Conservation (phyloP, 2,113 vertebrate species). For the Scomber japonicus region DNA sequence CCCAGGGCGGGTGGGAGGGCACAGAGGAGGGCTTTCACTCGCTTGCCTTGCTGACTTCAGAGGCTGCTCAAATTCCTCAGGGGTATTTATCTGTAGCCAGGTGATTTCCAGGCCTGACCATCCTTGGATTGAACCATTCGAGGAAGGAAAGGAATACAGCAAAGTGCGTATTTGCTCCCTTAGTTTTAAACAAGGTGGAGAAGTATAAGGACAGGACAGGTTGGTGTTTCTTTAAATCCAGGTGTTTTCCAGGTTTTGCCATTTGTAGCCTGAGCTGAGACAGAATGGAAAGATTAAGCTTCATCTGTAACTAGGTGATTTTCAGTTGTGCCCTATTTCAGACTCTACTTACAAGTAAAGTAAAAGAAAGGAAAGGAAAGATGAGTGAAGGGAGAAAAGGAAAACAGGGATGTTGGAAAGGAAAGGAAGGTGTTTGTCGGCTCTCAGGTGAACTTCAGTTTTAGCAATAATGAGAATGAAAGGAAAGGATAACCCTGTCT, state of each 20-base stretch:
- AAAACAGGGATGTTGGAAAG: too few relatives aligned
- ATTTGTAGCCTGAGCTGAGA: background rate
- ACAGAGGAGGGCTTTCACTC: conserved; percentile 70
- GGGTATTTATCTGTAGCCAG: conserved; percentile 82
- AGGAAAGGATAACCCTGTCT: too few relatives aligned
- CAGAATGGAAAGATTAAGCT: background rate
- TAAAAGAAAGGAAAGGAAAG: background rate
- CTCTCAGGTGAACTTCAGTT: background rate
- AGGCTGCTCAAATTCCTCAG: conserved; percentile 75
- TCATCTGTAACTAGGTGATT: conserved; percentile 6
- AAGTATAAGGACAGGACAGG: background rate
- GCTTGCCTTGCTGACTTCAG: conserved; percentile 76
- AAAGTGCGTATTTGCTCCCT: conserved; percentile 6
- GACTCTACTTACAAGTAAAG: background rate
- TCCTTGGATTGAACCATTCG: conserved; percentile 39
- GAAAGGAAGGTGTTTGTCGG: too few relatives aligned
- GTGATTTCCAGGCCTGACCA: conserved; percentile 75
- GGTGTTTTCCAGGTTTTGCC: conserved; percentile 6
- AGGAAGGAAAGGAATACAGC: background rate
- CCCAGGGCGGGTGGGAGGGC: conserved; percentile 58
- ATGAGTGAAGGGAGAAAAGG: too few relatives aligned
- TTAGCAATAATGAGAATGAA: background rate
- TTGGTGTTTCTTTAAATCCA: background rate
- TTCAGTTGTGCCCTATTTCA: background rate
- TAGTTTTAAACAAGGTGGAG: conserved; percentile 10